These are phyloP conservation scores for Telenomus remus DNA, from an alignment of 1,140 invertebrate genomes.

Conservation along the genomic window DNA sequence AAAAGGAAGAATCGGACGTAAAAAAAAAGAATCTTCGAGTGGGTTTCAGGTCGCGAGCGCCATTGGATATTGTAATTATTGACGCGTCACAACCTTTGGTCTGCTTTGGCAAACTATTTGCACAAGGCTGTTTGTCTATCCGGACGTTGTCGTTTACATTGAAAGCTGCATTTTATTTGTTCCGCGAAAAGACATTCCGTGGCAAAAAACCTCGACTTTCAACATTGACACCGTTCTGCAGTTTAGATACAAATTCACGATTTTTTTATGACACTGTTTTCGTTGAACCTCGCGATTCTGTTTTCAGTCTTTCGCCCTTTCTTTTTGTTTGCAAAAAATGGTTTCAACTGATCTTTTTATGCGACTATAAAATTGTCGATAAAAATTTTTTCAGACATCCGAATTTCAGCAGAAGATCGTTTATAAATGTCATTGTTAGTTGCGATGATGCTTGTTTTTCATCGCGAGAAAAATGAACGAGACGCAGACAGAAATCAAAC, in stretches of 20 bases:
- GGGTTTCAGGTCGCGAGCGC: neutral
- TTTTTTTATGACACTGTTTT: slow-evolving; percentile 13
- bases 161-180: slow-evolving; percentile 40
- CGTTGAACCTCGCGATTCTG: slow-evolving; percentile 5
- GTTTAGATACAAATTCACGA: slow-evolving; percentile 17
- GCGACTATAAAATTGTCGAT: no score
- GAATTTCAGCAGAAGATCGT: no score
- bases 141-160: slow-evolving; percentile 34
- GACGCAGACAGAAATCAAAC: neutral
- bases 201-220: slow-evolving; percentile 36
- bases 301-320: no score
- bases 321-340: no score
- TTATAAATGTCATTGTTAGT: no score
- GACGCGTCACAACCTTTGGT: slow-evolving; percentile 14
- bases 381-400: no score
- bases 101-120: slow-evolving; percentile 33
- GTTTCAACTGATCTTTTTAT: no score
- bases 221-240: slow-evolving; percentile 15
- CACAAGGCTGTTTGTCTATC: slow-evolving; percentile 43
- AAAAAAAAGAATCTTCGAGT: neutral
- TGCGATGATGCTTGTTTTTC: no score
- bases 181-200: slow-evolving; percentile 38
- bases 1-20: no score
- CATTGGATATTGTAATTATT: slow-evolving; percentile 27
- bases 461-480: no score